Conservation (phyloP, 1,140 invertebrate species). For the Pogonomyrmex californicus region DNA sequence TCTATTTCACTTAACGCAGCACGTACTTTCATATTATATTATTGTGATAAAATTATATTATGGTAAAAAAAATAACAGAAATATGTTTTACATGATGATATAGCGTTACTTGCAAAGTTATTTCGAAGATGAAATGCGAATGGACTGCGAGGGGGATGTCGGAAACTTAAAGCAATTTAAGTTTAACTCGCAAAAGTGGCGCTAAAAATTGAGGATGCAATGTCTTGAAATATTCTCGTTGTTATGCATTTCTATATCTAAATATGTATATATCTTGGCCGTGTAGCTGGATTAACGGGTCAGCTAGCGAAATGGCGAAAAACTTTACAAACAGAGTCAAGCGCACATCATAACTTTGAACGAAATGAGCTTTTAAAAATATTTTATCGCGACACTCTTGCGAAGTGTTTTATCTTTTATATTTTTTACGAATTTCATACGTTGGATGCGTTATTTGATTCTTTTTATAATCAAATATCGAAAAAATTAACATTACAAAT, state of each 20-base stretch:
- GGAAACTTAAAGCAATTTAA: conserved; percentile 58
- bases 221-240: conserved; percentile 70
- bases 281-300: conserved; percentile 67
- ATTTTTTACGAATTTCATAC: neutral
- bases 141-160: neutral
- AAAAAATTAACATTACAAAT: conserved; percentile 9
- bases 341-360: conserved; percentile 41
- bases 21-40: neutral
- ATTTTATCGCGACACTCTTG: conserved; percentile 38
- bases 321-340: conserved; percentile 66
- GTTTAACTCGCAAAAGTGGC: conserved; percentile 54
- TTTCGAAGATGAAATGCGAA: conserved; percentile 33
- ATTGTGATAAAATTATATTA: neutral
- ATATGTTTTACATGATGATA: conserved; percentile 28
- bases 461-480: neutral
- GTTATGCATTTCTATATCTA: conserved; percentile 75
- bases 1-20: neutral
- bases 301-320: conserved; percentile 54
- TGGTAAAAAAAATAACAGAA: neutral
- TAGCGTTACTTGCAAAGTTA: conserved; percentile 28
- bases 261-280: conserved; percentile 68
- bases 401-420: conserved; percentile 23
- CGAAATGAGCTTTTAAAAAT: conserved; percentile 49
- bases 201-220: conserved; percentile 48
- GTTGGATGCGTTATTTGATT: conserved; percentile 2